Conservation (phyloP, 2,888 invertebrate genomes). For the Drosophila nigricruria region DNA sequence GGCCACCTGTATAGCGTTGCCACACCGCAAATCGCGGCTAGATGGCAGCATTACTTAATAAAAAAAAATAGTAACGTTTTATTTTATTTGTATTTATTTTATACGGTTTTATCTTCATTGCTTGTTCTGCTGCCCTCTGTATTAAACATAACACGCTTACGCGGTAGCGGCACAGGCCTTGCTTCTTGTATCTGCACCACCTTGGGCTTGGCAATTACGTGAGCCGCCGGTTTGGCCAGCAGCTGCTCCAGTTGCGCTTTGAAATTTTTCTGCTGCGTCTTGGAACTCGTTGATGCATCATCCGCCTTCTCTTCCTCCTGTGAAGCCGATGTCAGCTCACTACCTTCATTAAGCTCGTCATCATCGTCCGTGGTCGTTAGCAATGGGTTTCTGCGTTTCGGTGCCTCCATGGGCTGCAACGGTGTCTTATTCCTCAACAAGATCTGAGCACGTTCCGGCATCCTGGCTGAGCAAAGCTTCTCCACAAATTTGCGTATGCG, state of each 20-base stretch:
- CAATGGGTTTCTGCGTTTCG: slow-evolving; percentile 17
- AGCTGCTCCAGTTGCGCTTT: slow-evolving; percentile 78
- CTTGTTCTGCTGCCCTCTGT: slow-evolving; percentile 41
- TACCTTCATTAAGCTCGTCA: slow-evolving; percentile 30
- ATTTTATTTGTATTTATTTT: slow-evolving; percentile 4
- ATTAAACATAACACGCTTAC: slow-evolving; percentile 84
- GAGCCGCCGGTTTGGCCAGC: slow-evolving; percentile 64
- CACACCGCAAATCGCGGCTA: slow-evolving; percentile 1
- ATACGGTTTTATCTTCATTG: slow-evolving; percentile 20
- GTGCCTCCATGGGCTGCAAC: slow-evolving; percentile 54
- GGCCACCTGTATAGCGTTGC: slow-evolving; percentile 24
- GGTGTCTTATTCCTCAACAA: slow-evolving; percentile 67
- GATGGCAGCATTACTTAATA: slow-evolving; percentile 13
- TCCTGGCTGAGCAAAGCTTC: slow-evolving; percentile 73
- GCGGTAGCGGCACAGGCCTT: slow-evolving; percentile 82
- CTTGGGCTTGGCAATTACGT: slow-evolving; percentile 43
- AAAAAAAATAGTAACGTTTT: background rate
- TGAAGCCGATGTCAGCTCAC: slow-evolving; percentile 20
- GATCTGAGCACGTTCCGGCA: slow-evolving; percentile 66
- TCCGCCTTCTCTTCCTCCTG: slow-evolving; percentile 9
- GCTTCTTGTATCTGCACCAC: slow-evolving; percentile 17
- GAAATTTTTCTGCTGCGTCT: slow-evolving; percentile 49
- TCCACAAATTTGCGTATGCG: slow-evolving; percentile 80
- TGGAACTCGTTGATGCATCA: slow-evolving; percentile 37
- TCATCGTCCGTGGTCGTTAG: slow-evolving; percentile 18